A percentile compares a stretch with the other conserved stretches of the same genome.
Evolutionary conservation across 2,888 invertebrate genomes (phyloP).

Genomic region (Psococerastis gibbosa): DNA sequence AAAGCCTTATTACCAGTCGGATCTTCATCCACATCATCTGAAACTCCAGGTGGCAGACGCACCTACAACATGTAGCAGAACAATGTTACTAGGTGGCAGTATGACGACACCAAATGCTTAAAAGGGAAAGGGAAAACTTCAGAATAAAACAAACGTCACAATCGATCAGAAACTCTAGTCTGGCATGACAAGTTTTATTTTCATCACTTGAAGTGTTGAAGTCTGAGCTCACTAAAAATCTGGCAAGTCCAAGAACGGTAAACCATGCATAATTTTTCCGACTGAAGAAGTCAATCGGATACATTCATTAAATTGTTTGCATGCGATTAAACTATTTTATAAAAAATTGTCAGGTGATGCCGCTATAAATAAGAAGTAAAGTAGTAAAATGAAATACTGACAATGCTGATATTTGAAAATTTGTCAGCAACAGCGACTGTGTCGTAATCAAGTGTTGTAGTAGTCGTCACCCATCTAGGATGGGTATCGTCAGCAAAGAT

Average conservation of each 20-base stretch:
- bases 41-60: conserved; percentile 72
- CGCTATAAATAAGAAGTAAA: too few relatives aligned
- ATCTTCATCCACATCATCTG: conserved; percentile 98
- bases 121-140: too few relatives aligned
- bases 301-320: too few relatives aligned
- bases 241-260: conserved; percentile 2
- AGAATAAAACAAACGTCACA: background rate
- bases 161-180: conserved; percentile 6
- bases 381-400: conserved; percentile 30
- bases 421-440: conserved; percentile 94
- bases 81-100: background rate
- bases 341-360: too few relatives aligned
- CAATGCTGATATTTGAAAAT: conserved; percentile 88
- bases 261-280: too few relatives aligned
- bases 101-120: background rate
- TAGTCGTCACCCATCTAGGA: conserved; percentile 89
- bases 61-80: conserved; percentile 25
- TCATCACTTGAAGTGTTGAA: too few relatives aligned
- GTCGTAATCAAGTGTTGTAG: conserved; percentile 84
- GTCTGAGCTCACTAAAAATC: too few relatives aligned
- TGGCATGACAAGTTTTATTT: conserved; percentile 8
- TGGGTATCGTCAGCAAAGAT: conserved; percentile 97
- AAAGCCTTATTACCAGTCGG: conserved; percentile 96
- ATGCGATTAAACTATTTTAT: too few relatives aligned
- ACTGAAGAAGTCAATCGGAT: too few relatives aligned